Evolutionary conservation across 2,888 invertebrate species (phyloP).

Genomic region (Ichneumoninae sp.): DNA sequence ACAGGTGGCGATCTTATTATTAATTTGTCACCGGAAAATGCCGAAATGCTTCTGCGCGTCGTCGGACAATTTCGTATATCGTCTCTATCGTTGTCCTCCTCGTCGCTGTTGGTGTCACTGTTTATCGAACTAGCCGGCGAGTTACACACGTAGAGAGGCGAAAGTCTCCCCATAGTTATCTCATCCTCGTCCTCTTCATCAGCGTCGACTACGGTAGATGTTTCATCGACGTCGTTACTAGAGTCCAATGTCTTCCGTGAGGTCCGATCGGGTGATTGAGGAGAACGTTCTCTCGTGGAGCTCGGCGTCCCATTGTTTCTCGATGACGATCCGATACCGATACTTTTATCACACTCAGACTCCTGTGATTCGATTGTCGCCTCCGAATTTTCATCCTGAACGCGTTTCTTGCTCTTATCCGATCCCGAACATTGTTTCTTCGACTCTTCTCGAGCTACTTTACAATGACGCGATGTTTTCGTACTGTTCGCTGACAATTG

Average conservation of each 20-base stretch:
- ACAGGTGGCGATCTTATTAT: conserved; percentile 75
- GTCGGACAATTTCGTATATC: conserved; percentile 26
- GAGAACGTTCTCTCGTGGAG: conserved; percentile 70
- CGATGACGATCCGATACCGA: not conserved
- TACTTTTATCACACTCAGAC: conserved; percentile 16
- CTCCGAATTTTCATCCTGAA: conserved; percentile 26
- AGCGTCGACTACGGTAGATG: conserved; percentile 67
- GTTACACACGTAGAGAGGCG: conserved; percentile 78
- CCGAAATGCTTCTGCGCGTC: conserved; percentile 61
- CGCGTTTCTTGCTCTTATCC: conserved; percentile 57
- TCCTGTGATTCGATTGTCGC: conserved; percentile 23
- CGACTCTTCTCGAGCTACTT: conserved; percentile 8
- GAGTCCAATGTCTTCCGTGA: conserved; percentile 69
- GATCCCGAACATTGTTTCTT: conserved; percentile 46
- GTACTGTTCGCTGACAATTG: conserved; percentile 22
- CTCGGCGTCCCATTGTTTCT: conserved; percentile 53
- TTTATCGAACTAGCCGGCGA: conserved; percentile 77
- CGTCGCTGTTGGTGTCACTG: conserved; percentile 66
- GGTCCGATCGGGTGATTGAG: conserved; percentile 69
- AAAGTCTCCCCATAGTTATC: conserved; percentile 74
- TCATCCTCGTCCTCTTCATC: conserved; percentile 73
- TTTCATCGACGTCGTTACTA: conserved; percentile 60
- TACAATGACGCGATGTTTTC: conserved; percentile 7
- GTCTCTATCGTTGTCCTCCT: conserved; percentile 63
- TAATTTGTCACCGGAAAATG: conserved; percentile 77